Base-by-base conservation (phyloP, 2,888 invertebrate species). In the Perithous albicinctus region DNA sequence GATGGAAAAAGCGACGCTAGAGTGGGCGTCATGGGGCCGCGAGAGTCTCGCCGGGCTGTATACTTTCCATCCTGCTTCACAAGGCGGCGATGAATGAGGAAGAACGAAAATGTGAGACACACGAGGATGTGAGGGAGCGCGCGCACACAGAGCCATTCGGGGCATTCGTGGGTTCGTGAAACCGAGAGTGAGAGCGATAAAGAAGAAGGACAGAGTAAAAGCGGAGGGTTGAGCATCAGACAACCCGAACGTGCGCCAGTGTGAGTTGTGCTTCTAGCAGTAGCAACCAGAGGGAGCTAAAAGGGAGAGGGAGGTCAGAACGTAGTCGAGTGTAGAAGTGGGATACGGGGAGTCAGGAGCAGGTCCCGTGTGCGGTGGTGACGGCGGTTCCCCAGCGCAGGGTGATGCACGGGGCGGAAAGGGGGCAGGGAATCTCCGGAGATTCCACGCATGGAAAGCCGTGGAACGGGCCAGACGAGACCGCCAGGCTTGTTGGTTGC, bases 361-460 rank as follows among this genome's bases (percentile, higher is more conserved):
- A 72, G 75, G 84, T 82, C 83, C 83, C 85, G 86, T 75, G 78
- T 82, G 82, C 75, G 85, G 86, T 74, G 81, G 81, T 82, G 82
- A 80, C 79, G 87, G 79, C 84, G 80, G 80, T 78, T 69, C 85
- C 32, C 83, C 83, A 61, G 75, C 83, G 79, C 80, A 78, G 59
- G 66, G 84, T 72, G 80, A 77, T 82, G 73, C 69, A 81, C 59
- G 76, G 67, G 78, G 54, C 81, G 82, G 81, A 82, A 78, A 15
- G 82, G 87, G 87, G 87, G 88, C 80, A 86, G 84, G 85, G 87
- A 86, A 88, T 89, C 89, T 90, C 89, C 85, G 87, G 88, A 89
- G 90, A 90, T 90, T 90, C 90, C 90, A 90, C 89, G 89, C 90
- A 90, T 89, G 89, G 88, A 89, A 89, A 87, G 86, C 80, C 86